phyloP scores from a whole-genome alignment of 2,797 vertebrate species.

The Gambusia yucatana region DNA sequence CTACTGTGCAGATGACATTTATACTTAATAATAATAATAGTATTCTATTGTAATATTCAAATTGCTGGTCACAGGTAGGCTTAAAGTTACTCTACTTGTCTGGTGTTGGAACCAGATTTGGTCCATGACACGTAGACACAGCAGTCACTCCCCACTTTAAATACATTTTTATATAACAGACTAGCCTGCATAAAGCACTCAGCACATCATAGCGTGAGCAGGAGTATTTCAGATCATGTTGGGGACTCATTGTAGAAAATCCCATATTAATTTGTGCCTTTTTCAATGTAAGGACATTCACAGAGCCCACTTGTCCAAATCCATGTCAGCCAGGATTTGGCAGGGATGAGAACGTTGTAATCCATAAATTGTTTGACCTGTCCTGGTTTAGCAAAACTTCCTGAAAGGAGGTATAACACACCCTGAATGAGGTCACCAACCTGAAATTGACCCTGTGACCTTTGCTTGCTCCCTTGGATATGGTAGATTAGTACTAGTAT shows the following conservation, averaged over 20 bases:
- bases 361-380: neutral
- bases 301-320: neutral
- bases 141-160: neutral
- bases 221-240: neutral
- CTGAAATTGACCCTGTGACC: neutral
- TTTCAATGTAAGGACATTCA: neutral
- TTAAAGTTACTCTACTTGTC: too few species aligned
- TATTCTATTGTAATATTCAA: too few species aligned
- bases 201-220: too few species aligned
- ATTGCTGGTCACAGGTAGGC: too few species aligned
- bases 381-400: neutral
- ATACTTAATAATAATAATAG: too few species aligned
- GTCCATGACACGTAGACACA: neutral
- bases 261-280: neutral
- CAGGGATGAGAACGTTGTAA: neutral
- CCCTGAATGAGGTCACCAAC: neutral
- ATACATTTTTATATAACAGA: neutral
- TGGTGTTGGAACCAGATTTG: too few species aligned
- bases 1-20: too few species aligned
- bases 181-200: neutral
- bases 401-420: neutral
- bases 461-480: neutral
- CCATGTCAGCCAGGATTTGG: neutral
- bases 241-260: neutral
- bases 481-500: neutral